Evolutionary conservation across 2,888 invertebrate genomes (phyloP).

Genomic region (Ormyrus rosae): DNA sequence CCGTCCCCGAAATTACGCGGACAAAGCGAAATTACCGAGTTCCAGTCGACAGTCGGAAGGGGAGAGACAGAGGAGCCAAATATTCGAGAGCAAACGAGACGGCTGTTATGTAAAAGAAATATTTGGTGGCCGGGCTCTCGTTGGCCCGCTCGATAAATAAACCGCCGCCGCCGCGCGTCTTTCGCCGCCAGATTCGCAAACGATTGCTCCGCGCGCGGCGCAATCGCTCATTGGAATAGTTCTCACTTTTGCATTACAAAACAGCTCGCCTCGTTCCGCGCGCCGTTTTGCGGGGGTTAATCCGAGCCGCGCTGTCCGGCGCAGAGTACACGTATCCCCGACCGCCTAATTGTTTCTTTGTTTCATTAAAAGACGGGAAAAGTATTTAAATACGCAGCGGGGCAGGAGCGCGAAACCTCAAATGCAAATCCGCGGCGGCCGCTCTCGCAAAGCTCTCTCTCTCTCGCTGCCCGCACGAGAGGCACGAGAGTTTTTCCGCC

Average conservation of each 20-base stretch:
- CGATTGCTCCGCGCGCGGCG: not conserved
- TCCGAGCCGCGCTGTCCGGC: not conserved
- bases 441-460: not conserved
- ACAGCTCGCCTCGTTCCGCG: not conserved
- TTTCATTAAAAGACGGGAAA: constrained; percentile 45
- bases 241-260: constrained; percentile 5
- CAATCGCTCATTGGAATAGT: not conserved
- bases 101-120: no score
- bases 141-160: no score
- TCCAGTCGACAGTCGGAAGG: no score
- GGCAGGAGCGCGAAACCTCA: constrained; percentile 31
- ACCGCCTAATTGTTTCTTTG: constrained; percentile 46
- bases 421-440: constrained; percentile 37
- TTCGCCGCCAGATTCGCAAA: not conserved
- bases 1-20: no score
- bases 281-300: not conserved
- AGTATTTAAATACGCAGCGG: constrained; percentile 45
- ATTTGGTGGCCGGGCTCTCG: no score
- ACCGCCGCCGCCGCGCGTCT: no score
- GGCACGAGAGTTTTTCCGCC: constrained; percentile 36
- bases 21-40: no score
- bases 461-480: not conserved
- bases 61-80: no score
- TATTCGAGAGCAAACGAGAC: no score
- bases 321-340: not conserved